phyloP scores from a whole-genome alignment of 2,797 vertebrate species.

The Paramormyrops hopkinsi region DNA sequence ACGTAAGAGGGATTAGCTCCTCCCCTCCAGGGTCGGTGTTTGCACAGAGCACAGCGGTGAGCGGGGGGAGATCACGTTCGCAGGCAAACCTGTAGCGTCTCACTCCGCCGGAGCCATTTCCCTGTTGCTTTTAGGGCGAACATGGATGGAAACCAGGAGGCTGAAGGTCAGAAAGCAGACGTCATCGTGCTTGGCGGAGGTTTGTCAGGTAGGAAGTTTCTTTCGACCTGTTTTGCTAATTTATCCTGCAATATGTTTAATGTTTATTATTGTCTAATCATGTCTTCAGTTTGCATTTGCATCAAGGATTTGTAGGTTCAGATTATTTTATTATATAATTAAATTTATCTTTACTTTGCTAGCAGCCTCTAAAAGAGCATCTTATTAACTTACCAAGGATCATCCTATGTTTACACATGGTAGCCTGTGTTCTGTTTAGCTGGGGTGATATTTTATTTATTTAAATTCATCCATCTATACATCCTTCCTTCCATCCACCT shows the following conservation, averaged over 20 bases:
- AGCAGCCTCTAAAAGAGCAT: not conserved
- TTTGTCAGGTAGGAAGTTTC: conserved; percentile 20
- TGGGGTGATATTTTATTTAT: not conserved
- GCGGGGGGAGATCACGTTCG: not conserved
- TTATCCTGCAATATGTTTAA: not conserved
- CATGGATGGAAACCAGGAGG: conserved; percentile 19
- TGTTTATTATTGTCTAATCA: not conserved
- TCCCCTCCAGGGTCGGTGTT: not conserved
- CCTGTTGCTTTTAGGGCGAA: not conserved
- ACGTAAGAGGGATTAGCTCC: conserved; percentile 1
- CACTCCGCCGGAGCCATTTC: not conserved
- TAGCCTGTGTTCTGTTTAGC: not conserved
- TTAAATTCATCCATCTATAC: not conserved
- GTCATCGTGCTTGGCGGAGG: conserved; percentile 23
- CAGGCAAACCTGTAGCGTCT: conserved; percentile 10
- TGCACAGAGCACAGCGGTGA: not conserved
- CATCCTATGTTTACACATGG: not conserved
- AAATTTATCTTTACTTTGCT: not conserved
- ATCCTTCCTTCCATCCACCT: not conserved
- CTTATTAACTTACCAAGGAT: not conserved
- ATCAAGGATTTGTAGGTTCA: not conserved
- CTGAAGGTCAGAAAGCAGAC: conserved; percentile 8
- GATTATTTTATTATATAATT: not conserved
- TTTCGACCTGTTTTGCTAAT: not conserved
- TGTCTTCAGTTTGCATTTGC: not conserved